Evolutionary conservation across 2,113 vertebrate genomes (phyloP).

Genomic region (Gallinago paraguaiae): DNA sequence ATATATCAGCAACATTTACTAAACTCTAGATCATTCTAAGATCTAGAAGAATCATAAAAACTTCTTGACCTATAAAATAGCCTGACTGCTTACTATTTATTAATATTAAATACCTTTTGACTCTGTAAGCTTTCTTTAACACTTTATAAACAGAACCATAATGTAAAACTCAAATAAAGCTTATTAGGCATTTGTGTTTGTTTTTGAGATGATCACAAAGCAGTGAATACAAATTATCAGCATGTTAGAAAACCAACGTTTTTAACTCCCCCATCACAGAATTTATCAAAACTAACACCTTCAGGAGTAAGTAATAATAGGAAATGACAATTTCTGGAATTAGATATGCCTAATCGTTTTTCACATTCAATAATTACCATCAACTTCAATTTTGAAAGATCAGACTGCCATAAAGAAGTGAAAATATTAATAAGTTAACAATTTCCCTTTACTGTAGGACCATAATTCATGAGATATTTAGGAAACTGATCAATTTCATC

Average conservation of each 20-base stretch:
- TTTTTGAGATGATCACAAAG: background rate
- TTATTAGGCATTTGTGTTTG: background rate
- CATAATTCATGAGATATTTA: background rate
- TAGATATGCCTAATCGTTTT: background rate
- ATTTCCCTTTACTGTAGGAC: background rate
- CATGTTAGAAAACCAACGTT: background rate
- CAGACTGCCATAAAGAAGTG: background rate
- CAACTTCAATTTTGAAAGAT: slow-evolving; percentile 16
- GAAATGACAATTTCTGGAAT: slow-evolving; percentile 5
- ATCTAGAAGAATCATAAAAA: background rate
- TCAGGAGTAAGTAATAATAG: background rate
- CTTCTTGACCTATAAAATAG: background rate
- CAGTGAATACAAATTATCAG: background rate
- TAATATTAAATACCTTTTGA: background rate
- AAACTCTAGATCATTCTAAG: background rate
- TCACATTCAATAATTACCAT: background rate
- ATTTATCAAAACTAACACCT: background rate
- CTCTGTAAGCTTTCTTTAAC: background rate
- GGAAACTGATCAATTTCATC: background rate
- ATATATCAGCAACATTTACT: background rate
- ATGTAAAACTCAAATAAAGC: background rate
- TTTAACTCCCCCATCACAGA: background rate
- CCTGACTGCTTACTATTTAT: background rate
- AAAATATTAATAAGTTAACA: slow-evolving; percentile 37
- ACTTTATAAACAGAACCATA: background rate